Percentiles rank a stretch among this genome's conserved stretches.
Evolutionary conservation across 2,113 vertebrate species (phyloP).

Genomic region (Peucedramus taeniatus): DNA sequence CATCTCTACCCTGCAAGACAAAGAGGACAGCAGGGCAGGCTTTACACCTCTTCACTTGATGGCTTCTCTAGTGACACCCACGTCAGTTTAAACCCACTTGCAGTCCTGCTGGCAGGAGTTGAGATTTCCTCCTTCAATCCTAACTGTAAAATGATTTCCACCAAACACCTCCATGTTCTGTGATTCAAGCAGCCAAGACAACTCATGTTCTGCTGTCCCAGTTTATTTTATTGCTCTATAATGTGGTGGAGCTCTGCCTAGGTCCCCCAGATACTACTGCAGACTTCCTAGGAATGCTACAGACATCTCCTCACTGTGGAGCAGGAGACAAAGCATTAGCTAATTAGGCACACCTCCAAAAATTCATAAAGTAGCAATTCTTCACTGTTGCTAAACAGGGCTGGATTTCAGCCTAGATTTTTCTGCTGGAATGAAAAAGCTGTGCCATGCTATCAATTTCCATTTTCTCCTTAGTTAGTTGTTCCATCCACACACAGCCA

Average conservation of each 20-base stretch:
- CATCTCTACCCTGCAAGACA: not conserved
- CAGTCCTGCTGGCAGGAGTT: not conserved
- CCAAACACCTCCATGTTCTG: not conserved
- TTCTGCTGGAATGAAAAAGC: not conserved
- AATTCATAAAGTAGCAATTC: not conserved
- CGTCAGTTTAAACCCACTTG: not conserved
- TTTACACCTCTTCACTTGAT: not conserved
- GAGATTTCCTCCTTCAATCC: not conserved
- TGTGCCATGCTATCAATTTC: not conserved
- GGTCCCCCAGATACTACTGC: not conserved
- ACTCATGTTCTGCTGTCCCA: not conserved
- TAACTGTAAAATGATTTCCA: not conserved
- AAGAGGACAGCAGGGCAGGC: not conserved
- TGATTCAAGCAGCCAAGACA: not conserved
- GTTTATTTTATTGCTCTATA: not conserved
- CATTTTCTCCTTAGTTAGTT: not conserved
- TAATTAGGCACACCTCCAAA: not conserved
- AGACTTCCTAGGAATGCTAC: not conserved
- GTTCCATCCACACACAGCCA: not conserved
- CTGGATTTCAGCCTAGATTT: slow-evolving; percentile 1
- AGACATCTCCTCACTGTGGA: not conserved
- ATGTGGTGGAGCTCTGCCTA: not conserved
- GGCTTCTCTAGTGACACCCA: not conserved
- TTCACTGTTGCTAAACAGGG: not conserved
- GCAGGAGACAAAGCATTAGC: not conserved